Base-by-base conservation (phyloP, 2,888 invertebrate genomes). In the Sminthurides aquaticus region DNA sequence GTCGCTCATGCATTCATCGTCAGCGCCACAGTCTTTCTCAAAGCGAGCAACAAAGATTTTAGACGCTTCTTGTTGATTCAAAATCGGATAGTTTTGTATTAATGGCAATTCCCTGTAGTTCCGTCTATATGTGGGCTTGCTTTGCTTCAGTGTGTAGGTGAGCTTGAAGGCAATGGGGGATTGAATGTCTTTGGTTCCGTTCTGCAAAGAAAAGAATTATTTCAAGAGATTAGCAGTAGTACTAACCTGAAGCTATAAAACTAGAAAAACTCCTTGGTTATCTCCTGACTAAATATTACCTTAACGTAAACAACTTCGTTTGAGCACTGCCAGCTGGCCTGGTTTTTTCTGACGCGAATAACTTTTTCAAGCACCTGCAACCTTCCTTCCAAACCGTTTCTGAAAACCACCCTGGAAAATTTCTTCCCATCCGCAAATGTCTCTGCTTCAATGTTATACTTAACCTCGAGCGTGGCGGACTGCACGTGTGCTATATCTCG, bases 21-120 rank as follows among this genome's bases (percentile, higher is more conserved):
- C 91, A 0, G 83, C 80, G 0, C 94, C 95, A 76, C 96, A 96
- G 77, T 94, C 91, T 78, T 94, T 95, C 71, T 91, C 86, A 82
- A 94, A 92, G 56, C 87, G 88, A 0, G 91, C 93, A 75, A 87
- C 85, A 76, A 93, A 91, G 34, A 86, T 83, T 67, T 87, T 86
- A 29, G 87, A 85, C 0, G 92, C 91, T 75, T 87, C 86, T 56
- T 90, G 90, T 69, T 91, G 88, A 79, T 96, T 93, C 61, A 97
- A 80, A 56, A 97, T 91, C 0, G 96, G 95, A 76, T 87, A 89
- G 71, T 86, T 83, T 73, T 88, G 87, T 54, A 90, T 86, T 69
- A 85, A 83, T 0, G 89, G 88, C 3, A 92, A 78, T 0, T 80
- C 78, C 24, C 78, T 76, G 0, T 76, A 75, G 0, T 82, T 81